Conservation (phyloP, 2,797 vertebrate genomes). For the Chelon auratus region DNA sequence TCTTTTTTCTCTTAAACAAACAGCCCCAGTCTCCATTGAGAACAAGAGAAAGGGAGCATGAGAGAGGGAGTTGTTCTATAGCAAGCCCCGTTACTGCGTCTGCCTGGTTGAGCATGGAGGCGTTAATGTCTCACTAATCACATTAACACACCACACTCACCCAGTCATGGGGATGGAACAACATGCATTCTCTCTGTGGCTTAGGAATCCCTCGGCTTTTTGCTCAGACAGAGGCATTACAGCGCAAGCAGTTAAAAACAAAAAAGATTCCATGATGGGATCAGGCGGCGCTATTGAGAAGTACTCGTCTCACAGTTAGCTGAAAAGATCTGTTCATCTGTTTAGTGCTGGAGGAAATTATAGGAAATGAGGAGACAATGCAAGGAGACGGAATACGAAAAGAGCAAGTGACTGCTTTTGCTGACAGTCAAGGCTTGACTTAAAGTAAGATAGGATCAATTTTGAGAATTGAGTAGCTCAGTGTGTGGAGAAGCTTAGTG, state of each 20-base stretch:
- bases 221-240: conserved; percentile 75
- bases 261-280: conserved; percentile 82
- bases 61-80: conserved; percentile 54
- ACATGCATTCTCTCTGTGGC: conserved; percentile 74
- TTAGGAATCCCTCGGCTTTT: conserved; percentile 73
- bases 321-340: conserved; percentile 73
- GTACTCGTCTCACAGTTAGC: conserved; percentile 70
- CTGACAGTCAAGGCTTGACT: conserved; percentile 75
- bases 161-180: conserved; percentile 80
- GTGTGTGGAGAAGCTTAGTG: conserved; percentile 70
- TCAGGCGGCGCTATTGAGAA: conserved; percentile 73
- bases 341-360: conserved; percentile 74
- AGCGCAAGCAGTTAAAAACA: conserved; percentile 77
- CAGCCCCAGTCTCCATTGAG: conserved; percentile 36
- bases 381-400: conserved; percentile 46
- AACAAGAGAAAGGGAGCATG: conserved; percentile 49
- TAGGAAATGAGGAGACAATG: conserved; percentile 67
- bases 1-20: conserved; percentile 27
- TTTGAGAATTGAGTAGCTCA: conserved; percentile 65
- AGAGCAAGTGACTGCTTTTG: conserved; percentile 55
- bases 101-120: conserved; percentile 77
- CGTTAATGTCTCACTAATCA: conserved; percentile 84
- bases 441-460: conserved; percentile 71
- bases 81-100: conserved; percentile 66
- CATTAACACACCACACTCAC: conserved; percentile 80